These are phyloP conservation scores for Brachylomia viminalis DNA, from an alignment of 2,888 invertebrate species.

Conservation along the genomic window DNA sequence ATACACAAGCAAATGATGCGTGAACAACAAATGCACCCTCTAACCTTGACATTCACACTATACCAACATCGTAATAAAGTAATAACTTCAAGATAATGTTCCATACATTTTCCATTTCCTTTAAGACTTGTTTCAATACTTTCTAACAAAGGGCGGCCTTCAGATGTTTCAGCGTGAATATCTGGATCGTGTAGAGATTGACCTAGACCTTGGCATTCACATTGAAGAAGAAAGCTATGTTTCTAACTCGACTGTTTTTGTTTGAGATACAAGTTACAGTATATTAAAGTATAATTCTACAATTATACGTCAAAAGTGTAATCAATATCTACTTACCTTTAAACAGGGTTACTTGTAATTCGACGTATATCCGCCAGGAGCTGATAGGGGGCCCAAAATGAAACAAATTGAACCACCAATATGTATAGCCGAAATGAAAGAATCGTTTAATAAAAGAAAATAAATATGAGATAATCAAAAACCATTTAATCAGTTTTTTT, in stretches of 20 bases:
- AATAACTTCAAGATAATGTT: slow-evolving; percentile 44
- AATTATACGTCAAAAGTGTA: too few species aligned
- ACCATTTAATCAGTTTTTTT: too few species aligned
- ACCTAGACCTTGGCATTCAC: slow-evolving; percentile 77
- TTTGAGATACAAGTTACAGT: slow-evolving; percentile 6
- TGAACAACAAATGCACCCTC: slow-evolving; percentile 26
- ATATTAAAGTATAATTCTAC: too few species aligned
- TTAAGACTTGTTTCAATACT: slow-evolving; percentile 51
- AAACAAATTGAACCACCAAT: too few species aligned
- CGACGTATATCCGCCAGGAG: too few species aligned
- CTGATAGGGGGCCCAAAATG: too few species aligned
- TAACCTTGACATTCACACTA: slow-evolving; percentile 46
- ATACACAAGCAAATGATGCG: slow-evolving; percentile 11
- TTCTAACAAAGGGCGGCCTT: slow-evolving; percentile 76
- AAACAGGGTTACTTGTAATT: too few species aligned
- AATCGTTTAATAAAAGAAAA: too few species aligned
- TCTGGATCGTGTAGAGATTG: slow-evolving; percentile 78
- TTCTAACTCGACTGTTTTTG: slow-evolving; percentile 46
- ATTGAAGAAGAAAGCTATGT: slow-evolving; percentile 52
- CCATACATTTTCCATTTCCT: slow-evolving; percentile 65
- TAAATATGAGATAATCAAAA: too few species aligned
- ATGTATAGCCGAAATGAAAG: too few species aligned
- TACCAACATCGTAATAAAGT: slow-evolving; percentile 20
- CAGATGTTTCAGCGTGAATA: slow-evolving; percentile 79
- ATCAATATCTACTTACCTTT: too few species aligned